Percentiles rank a stretch among this genome's conserved stretches.
Conservation (phyloP, 2,113 vertebrate genomes). For the Thamnophis sirtalis region DNA sequence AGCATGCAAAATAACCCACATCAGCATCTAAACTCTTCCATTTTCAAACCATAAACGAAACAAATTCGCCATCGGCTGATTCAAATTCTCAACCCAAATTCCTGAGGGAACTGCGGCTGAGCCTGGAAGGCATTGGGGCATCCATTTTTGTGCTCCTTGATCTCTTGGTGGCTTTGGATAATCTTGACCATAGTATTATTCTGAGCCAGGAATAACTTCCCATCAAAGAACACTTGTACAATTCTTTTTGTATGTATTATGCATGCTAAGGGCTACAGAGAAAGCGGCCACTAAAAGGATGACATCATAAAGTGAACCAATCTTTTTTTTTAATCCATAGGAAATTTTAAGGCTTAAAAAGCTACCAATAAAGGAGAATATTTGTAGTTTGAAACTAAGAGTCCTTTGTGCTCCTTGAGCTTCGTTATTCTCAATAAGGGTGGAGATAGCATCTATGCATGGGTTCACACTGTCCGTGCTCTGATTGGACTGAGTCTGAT, state of each 20-base stretch:
- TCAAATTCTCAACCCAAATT: background rate
- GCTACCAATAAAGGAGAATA: background rate
- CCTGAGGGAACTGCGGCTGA: background rate
- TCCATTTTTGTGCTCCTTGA: background rate
- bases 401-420: background rate
- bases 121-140: background rate
- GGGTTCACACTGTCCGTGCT: too few species aligned
- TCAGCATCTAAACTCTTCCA: background rate
- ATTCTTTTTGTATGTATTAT: background rate
- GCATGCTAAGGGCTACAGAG: background rate
- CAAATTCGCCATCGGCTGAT: background rate
- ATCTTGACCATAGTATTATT: background rate
- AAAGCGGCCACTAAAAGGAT: background rate
- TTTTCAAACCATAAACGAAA: background rate
- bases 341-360: background rate
- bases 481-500: too few species aligned
- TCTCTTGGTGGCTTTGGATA: background rate
- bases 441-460: too few species aligned
- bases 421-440: too few species aligned
- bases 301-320: background rate
- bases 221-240: background rate
- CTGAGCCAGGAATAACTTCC: background rate
- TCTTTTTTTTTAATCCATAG: background rate
- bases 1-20: background rate
- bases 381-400: background rate